A percentile compares a stretch with the other conserved stretches of the same genome.
Evolutionary conservation across 1,140 invertebrate genomes (phyloP).

Genomic region (Drosophila obscura): DNA sequence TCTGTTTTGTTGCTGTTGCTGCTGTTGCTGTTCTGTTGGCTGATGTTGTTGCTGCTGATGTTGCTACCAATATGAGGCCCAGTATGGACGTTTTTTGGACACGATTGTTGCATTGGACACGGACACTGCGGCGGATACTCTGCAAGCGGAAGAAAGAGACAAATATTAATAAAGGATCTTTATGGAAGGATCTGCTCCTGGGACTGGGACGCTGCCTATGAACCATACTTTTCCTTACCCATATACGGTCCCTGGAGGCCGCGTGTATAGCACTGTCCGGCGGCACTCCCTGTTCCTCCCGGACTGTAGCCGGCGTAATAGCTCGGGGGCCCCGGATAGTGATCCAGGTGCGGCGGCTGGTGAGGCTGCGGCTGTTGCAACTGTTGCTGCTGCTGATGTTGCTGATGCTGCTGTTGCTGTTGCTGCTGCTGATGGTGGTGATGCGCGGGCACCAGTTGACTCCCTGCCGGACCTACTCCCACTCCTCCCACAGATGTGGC

Average conservation of each 20-base stretch:
- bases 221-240: conserved; percentile 86
- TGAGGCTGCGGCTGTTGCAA: conserved; percentile 28
- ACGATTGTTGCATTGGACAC: conserved; percentile 93
- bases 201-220: conserved; percentile 28
- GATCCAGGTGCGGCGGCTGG: conserved; percentile 82
- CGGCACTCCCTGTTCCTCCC: conserved; percentile 84
- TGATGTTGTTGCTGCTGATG: conserved; percentile 82
- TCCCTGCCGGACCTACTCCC: no score
- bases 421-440: conserved; percentile 41
- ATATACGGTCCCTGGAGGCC: conserved; percentile 89
- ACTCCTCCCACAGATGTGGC: conserved; percentile 4
- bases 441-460: conserved; percentile 23
- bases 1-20: conserved; percentile 19
- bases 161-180: background rate
- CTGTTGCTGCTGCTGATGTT: conserved; percentile 44
- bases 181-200: conserved; percentile 4
- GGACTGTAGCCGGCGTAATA: conserved; percentile 88
- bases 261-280: conserved; percentile 86
- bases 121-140: conserved; percentile 88
- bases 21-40: conserved; percentile 85
- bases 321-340: conserved; percentile 86
- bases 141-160: conserved; percentile 55
- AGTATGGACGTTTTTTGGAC: conserved; percentile 98
- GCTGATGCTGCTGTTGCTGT: conserved; percentile 38
- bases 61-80: conserved; percentile 95